Evolutionary conservation across 2,888 invertebrate genomes (phyloP), one percentile per base, ranked within the genome.

Genomic region (Pegoplata infirma): DNA sequence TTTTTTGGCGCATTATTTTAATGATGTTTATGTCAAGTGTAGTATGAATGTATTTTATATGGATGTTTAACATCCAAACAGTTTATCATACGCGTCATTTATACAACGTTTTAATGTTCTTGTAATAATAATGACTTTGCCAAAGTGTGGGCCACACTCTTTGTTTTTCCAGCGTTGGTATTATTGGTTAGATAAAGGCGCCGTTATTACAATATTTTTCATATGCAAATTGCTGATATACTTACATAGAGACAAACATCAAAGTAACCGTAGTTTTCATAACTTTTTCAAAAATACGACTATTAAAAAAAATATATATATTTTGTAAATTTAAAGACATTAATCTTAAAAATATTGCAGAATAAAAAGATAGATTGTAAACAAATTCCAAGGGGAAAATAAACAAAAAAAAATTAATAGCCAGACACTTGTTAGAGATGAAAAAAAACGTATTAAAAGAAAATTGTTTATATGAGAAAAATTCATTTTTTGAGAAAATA

Each of bases 131-230:
- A 25, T 23, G 7, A 10, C 10, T 64, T 69, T 49, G 53, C 77
- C 77, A 61, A 71, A 79, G 66, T 79, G 79, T 75, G 71, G 79
- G 67, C 79, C 75, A 75, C 79, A 79, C 63, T 79, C 56, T 76
- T 75, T 79, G 75, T 79, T 75, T 75, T 79, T 49, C 44, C 61
- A 58, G 19, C 25, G 46, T 36, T 63, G 79, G 63, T 68, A 61
- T 63, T 67, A 72, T 56, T 71, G 79, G 79, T 79, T 79, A 75
- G 67, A 75, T 63, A 68, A 75, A 79, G 79, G 79, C 79, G 79
- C 79, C 79, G 67, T 75, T 63, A 66, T 61, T 28, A 17, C 19
- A 17, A 19, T 55, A 47, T 71, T 23, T 44, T 19, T 63, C 72
- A 51, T 55, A 44, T 67, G 72, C 8, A 68, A 58, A n/a, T n/a